Evolutionary conservation across 2,113 vertebrate species (phyloP).

Genomic region (Ciconia stormi): DNA sequence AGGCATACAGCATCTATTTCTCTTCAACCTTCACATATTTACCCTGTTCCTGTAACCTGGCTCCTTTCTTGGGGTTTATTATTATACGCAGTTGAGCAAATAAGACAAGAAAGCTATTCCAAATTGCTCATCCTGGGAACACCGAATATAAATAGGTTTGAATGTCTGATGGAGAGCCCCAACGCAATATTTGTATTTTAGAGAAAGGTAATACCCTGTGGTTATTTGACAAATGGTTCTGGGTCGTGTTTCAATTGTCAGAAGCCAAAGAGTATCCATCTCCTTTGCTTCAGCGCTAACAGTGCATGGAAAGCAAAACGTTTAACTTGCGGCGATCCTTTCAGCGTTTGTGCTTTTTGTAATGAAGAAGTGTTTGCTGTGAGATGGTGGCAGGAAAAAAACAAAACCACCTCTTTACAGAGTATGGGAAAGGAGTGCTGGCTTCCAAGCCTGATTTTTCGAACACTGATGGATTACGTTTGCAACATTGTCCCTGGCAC

Average conservation of each 20-base stretch:
- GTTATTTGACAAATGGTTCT: background rate
- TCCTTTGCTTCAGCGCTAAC: background rate
- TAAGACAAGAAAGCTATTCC: background rate
- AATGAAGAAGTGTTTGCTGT: background rate
- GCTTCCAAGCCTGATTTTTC: background rate
- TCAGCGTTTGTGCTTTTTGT: background rate
- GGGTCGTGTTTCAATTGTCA: background rate
- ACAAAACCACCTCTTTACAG: background rate
- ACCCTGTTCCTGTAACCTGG: background rate
- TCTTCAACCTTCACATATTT: background rate
- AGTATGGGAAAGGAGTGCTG: background rate
- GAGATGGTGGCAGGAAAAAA: background rate
- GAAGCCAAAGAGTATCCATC: background rate
- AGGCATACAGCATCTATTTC: background rate
- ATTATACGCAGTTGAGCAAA: background rate
- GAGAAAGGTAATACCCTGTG: background rate
- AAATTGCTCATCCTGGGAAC: background rate
- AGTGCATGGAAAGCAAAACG: background rate
- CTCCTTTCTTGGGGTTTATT: background rate
- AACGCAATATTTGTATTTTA: background rate
- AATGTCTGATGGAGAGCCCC: background rate
- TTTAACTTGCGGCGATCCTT: background rate
- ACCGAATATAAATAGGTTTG: background rate
- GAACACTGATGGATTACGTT: background rate
- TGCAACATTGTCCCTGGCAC: background rate